These are phyloP conservation scores for Microplitis deprimator DNA, from an alignment of 2,888 invertebrate species.

Conservation along the genomic window DNA sequence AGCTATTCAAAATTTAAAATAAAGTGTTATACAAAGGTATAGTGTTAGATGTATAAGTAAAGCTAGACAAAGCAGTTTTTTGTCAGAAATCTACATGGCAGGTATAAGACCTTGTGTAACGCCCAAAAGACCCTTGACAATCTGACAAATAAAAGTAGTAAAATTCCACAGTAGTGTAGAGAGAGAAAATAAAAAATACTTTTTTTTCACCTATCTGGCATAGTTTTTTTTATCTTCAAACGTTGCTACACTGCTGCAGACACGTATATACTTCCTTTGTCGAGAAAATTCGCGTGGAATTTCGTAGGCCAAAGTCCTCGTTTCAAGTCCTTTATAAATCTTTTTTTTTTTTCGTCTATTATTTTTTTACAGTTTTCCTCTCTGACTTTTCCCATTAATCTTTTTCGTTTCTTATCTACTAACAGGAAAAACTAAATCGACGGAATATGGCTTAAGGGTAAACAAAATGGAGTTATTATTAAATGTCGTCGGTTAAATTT, in stretches of 20 bases:
- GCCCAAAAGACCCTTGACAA: conserved; percentile 3
- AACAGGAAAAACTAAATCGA: conserved; percentile 31
- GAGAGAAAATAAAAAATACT: background rate
- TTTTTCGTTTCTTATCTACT: conserved; percentile 2
- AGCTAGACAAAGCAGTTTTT: conserved; percentile 19
- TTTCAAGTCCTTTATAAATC: background rate
- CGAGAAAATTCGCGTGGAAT: conserved; percentile 20
- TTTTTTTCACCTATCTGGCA: background rate
- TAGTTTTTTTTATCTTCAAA: background rate
- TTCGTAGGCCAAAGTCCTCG: conserved; percentile 20
- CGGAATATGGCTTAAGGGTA: conserved; percentile 6
- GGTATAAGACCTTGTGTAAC: conserved; percentile 11
- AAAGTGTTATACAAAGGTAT: background rate
- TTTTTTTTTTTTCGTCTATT: background rate
- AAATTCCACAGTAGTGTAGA: background rate
- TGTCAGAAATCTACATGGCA: conserved; percentile 1
- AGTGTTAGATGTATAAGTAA: background rate
- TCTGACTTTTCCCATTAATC: background rate
- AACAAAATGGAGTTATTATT: background rate
- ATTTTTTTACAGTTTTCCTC: conserved; percentile 4
- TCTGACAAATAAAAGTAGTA: conserved; percentile 8
- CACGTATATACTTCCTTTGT: conserved; percentile 17
- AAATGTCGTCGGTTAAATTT: conserved; percentile 15
- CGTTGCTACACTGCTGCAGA: background rate
- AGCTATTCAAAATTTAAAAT: background rate